Percentiles rank a stretch among this genome's conserved stretches.
Evolutionary conservation across 2,888 invertebrate genomes (phyloP).

Genomic region (Dinocampus coccinellae): DNA sequence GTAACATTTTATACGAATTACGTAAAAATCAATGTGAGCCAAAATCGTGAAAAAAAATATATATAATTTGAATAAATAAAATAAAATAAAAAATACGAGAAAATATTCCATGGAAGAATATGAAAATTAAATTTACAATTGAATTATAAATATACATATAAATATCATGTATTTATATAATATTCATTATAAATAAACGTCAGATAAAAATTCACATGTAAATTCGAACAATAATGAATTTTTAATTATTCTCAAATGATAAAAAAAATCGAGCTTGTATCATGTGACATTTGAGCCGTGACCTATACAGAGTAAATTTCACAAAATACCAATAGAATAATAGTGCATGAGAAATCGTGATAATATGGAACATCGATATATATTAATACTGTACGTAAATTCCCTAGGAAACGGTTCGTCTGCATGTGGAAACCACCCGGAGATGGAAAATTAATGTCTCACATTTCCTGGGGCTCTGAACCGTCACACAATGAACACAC

Average conservation of each 20-base stretch:
- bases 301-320: neutral
- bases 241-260: neutral
- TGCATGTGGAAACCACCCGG: neutral
- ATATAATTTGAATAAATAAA: too few relatives aligned
- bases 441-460: slow-evolving; percentile 43
- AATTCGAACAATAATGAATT: too few relatives aligned
- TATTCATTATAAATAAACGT: too few relatives aligned
- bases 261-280: too few relatives aligned
- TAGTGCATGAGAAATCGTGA: neutral
- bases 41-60: too few relatives aligned
- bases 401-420: neutral
- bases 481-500: neutral
- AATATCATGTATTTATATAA: too few relatives aligned
- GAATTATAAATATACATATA: too few relatives aligned
- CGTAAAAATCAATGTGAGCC: neutral
- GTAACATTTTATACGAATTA: neutral
- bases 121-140: too few relatives aligned
- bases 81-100: too few relatives aligned
- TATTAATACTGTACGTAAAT: neutral
- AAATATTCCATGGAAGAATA: too few relatives aligned
- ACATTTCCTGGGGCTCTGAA: neutral
- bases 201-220: too few relatives aligned
- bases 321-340: neutral
- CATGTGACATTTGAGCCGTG: neutral
- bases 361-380: neutral